Conservation (phyloP, 2,797 vertebrate species). For the Apogon talboti region DNA sequence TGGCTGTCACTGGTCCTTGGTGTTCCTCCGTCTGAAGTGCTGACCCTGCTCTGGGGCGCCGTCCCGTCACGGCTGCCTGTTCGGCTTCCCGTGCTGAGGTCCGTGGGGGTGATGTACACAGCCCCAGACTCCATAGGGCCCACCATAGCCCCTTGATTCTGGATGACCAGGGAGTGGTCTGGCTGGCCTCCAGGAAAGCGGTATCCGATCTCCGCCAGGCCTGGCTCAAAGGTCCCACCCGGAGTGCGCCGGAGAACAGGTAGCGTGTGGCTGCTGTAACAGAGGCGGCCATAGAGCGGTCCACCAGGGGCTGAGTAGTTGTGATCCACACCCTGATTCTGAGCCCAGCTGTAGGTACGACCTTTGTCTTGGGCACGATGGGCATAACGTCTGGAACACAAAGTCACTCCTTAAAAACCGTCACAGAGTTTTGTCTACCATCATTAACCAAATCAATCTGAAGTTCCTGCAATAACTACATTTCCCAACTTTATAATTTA, state of each 20-base stretch:
- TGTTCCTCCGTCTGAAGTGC: slow-evolving; percentile 79
- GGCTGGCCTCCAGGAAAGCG: slow-evolving; percentile 77
- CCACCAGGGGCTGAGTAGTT: slow-evolving; percentile 74
- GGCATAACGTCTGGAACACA: slow-evolving; percentile 78
- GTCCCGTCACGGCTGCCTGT: slow-evolving; percentile 81
- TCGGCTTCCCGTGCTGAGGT: slow-evolving; percentile 79
- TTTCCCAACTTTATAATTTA: too few relatives aligned
- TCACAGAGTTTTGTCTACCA: too few relatives aligned
- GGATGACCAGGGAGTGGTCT: slow-evolving; percentile 86
- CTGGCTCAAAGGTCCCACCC: slow-evolving; percentile 75
- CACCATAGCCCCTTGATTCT: slow-evolving; percentile 84
- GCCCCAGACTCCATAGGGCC: slow-evolving; percentile 83
- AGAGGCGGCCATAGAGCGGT: slow-evolving; percentile 84
- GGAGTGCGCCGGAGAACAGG: slow-evolving; percentile 82
- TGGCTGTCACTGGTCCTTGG: slow-evolving; percentile 78
- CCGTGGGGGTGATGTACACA: slow-evolving; percentile 81
- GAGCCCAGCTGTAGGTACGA: slow-evolving; percentile 83
- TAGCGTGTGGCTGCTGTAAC: slow-evolving; percentile 87
- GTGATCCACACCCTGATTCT: slow-evolving; percentile 76
- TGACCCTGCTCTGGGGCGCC: slow-evolving; percentile 71
- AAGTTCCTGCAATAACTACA: too few relatives aligned
- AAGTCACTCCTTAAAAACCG: not conserved
- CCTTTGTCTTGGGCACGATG: slow-evolving; percentile 80
- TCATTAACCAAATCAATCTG: too few relatives aligned
- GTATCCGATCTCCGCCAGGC: slow-evolving; percentile 79